Evolutionary conservation across 2,888 invertebrate species (phyloP).

Genomic region (Drosophila neotestacea): DNA sequence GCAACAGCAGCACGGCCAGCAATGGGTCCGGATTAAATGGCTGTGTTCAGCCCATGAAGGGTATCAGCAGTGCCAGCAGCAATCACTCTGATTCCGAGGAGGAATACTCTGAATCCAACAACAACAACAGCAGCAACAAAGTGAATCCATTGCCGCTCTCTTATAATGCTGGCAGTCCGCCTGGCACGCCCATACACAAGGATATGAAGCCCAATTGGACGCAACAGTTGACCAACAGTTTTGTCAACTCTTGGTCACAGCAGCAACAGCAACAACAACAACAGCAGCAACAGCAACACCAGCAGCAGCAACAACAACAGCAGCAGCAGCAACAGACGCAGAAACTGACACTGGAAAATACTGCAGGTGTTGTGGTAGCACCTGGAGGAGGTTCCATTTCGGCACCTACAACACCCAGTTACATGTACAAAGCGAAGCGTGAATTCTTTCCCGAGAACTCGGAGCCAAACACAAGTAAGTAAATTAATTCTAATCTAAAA

Average conservation of each 20-base stretch:
- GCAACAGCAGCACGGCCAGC: slow-evolving; percentile 69
- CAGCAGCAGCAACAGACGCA: slow-evolving; percentile 62
- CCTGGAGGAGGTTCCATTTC: slow-evolving; percentile 82
- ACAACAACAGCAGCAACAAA: slow-evolving; percentile 35
- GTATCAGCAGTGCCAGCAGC: slow-evolving; percentile 88
- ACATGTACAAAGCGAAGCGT: slow-evolving; percentile 86
- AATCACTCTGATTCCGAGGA: slow-evolving; percentile 94
- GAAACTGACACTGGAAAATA: slow-evolving; percentile 72
- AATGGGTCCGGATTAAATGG: slow-evolving; percentile 69
- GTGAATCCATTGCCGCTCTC: slow-evolving; percentile 74
- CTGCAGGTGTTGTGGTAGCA: slow-evolving; percentile 49
- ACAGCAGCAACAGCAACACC: slow-evolving; percentile 69
- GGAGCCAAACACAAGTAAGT: slow-evolving; percentile 95
- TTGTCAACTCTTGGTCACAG: slow-evolving; percentile 85
- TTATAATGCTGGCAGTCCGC: slow-evolving; percentile 86
- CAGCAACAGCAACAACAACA: slow-evolving; percentile 69
- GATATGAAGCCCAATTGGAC: slow-evolving; percentile 85
- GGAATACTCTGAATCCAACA: slow-evolving; percentile 86
- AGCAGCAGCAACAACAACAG: slow-evolving; percentile 58
- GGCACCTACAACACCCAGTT: slow-evolving; percentile 86
- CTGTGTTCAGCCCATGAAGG: slow-evolving; percentile 73
- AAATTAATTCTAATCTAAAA: background rate
- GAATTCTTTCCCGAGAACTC: slow-evolving; percentile 94
- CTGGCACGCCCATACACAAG: slow-evolving; percentile 89
- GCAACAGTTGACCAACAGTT: slow-evolving; percentile 84